Base-by-base conservation (phyloP, 2,797 vertebrate species). In the Sebastolobus altivelis region DNA sequence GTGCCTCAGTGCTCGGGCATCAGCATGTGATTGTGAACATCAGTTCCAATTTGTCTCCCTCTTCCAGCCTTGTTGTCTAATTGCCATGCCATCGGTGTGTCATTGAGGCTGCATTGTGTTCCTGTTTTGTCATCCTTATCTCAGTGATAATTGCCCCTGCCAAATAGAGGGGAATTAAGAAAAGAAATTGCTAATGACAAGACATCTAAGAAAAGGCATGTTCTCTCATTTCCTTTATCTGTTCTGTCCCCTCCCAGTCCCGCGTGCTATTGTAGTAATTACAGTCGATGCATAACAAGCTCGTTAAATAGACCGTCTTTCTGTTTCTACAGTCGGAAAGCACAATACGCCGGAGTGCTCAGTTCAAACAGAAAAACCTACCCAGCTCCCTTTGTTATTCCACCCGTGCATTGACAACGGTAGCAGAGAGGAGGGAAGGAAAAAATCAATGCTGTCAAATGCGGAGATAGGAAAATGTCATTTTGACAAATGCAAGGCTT, bases 401-500 rank as follows among this genome's bases (percentile, higher is more conserved):
- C 85, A 90, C 82, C 87, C 90, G 85, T 93, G 90, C 91, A 92
- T 94, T 93, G 93, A 92, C 87, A 94, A 94, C 94, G 90, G 92
- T 92, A 91, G 90, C 84, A 83, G 85, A 90, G 91, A 92, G 90
- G 90, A 94, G 91, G 89, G 88, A 92, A 92, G 87, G 83, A 89
- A 88, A 92, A 95, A 96, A 96, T 96, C 95, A 95, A 96, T 96
- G 95, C 85, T 85, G 89, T 94, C 94, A 95, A 95, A 95, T 93
- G 94, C 88, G 90, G 91, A 94, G 93, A 94, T 94, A 95, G 94
- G 93, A 95, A 95, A 96, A 95, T 93, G 93, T 92, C 92, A 93
- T 93, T 95, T 94, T 96, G 95, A 96, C 92, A 94, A 95, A 96
- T 93, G 89, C 94, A 93, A 94, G 92, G 92, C 93, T 94, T 94